Evolutionary conservation across 2,888 invertebrate genomes (phyloP), one percentile per base, ranked within the genome.

Genomic region (Andrena marginata): DNA sequence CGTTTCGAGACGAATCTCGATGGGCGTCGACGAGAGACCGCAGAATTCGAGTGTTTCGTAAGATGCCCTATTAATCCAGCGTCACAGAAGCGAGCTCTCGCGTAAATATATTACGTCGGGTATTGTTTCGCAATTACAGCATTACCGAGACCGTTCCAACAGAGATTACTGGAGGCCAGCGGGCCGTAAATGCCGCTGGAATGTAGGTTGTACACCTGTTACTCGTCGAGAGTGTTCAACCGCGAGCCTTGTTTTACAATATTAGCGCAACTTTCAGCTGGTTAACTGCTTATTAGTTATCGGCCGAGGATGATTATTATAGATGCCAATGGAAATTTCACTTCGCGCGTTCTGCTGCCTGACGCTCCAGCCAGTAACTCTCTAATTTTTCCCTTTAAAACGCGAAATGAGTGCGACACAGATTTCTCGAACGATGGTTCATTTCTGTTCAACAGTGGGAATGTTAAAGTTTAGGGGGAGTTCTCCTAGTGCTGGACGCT

Each of bases 161-260:
- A 20, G 77, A 77, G 70, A 80, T 75, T 77, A 65, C 74, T 75
- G 77, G 73, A 85, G 84, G 81, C 77, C 67, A 49, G 20, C 35
- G 56, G 54, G 51, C 35, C 59, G 68, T 51, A 75, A 77, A 76
- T 51, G 70, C 26, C 65, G 51, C 65, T 65, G 63, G 73, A 70
- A 85, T 85, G 64, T 85, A 84, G 85, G 85, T 85, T 85, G 75
- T 84, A 62, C 85, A 85, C 85, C 84, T 85, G 85, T 85, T 85
- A 85, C 81, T 76, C 70, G 35, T 54, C 33, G 73, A 71, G 77
- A 80, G 68, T 48, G 67, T 64, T 71, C 60, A 84, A 71, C 75
- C 54, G 67, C 77, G 8, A 68, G 51, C 54, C 59, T 82, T 63
- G 63, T 74, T 83, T 71, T 54, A 56, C 60, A 82, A 74, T 78